A percentile compares a stretch with the other conserved stretches of the same genome.
Evolutionary conservation across 2,797 vertebrate species (phyloP).

Genomic region (Decapterus maruadsi): DNA sequence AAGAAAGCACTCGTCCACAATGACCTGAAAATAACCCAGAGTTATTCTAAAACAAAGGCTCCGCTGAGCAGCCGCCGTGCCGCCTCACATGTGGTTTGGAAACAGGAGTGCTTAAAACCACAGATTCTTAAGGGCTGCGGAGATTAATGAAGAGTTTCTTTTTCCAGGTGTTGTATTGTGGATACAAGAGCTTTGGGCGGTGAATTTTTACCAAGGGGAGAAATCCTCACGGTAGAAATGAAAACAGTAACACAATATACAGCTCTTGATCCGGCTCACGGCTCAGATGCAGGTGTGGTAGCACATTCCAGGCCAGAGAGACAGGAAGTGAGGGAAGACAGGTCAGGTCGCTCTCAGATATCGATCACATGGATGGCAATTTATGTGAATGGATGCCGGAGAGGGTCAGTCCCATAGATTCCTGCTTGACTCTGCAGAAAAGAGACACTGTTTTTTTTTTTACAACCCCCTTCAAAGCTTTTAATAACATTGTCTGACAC

Average conservation of each 20-base stretch:
- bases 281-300: slow-evolving; percentile 66
- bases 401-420: not conserved
- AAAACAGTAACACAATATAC: slow-evolving; percentile 87
- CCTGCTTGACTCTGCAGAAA: slow-evolving; percentile 14
- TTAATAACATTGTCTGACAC: slow-evolving; percentile 29
- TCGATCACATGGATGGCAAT: slow-evolving; percentile 52
- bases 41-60: slow-evolving; percentile 80
- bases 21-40: slow-evolving; percentile 86
- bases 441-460: slow-evolving; percentile 17
- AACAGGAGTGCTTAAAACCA: slow-evolving; percentile 80
- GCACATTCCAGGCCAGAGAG: slow-evolving; percentile 62
- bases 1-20: slow-evolving; percentile 82
- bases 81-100: slow-evolving; percentile 81
- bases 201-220: slow-evolving; percentile 82
- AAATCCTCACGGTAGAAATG: slow-evolving; percentile 86
- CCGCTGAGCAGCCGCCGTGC: slow-evolving; percentile 67
- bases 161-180: slow-evolving; percentile 90
- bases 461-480: slow-evolving; percentile 9
- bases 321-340: slow-evolving; percentile 26
- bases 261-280: slow-evolving; percentile 77
- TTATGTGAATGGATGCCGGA: slow-evolving; percentile 8
- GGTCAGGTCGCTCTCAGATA: slow-evolving; percentile 45
- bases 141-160: slow-evolving; percentile 88
- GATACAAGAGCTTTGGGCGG: slow-evolving; percentile 86
- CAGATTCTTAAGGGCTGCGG: slow-evolving; percentile 76